Conservation (phyloP, 2,113 vertebrate species). For the Cnemophilus loriae region DNA sequence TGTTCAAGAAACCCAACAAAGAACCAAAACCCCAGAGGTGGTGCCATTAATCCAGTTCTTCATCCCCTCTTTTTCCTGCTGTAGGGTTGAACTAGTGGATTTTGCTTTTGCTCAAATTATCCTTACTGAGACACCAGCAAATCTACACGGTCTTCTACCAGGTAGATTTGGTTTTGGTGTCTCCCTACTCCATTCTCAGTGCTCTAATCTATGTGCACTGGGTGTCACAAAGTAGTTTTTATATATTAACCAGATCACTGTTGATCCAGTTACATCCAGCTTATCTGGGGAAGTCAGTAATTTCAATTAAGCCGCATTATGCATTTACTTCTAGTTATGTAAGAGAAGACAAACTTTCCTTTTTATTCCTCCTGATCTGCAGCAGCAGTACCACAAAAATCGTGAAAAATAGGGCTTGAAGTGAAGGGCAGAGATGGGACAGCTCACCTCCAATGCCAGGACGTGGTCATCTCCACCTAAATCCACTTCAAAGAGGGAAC, state of each 20-base stretch:
- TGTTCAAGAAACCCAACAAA: not conserved
- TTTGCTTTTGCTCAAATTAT: not conserved
- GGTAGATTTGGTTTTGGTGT: rapidly evolving
- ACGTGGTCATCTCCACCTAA: not conserved
- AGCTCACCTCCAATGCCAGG: not conserved
- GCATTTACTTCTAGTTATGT: not conserved
- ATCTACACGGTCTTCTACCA: not conserved
- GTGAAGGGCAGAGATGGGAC: not conserved
- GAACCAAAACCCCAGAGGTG: not conserved
- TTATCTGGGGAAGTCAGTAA: constrained; percentile 20
- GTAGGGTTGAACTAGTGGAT: not conserved
- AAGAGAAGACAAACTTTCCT: not conserved
- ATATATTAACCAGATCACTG: not conserved
- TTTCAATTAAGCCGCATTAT: not conserved
- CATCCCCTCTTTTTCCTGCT: not conserved
- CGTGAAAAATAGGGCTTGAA: not conserved
- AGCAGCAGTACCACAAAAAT: not conserved
- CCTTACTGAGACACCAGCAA: not conserved
- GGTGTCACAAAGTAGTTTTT: not conserved
- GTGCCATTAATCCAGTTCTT: not conserved
- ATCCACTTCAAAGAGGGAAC: not conserved
- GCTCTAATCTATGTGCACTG: not conserved
- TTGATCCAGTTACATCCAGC: not conserved
- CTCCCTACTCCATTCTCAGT: not conserved
- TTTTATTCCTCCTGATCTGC: not conserved